Evolutionary conservation across 2,797 vertebrate species (phyloP), one percentile per base, ranked within the genome.

Genomic region (Psittacula derbiana): DNA sequence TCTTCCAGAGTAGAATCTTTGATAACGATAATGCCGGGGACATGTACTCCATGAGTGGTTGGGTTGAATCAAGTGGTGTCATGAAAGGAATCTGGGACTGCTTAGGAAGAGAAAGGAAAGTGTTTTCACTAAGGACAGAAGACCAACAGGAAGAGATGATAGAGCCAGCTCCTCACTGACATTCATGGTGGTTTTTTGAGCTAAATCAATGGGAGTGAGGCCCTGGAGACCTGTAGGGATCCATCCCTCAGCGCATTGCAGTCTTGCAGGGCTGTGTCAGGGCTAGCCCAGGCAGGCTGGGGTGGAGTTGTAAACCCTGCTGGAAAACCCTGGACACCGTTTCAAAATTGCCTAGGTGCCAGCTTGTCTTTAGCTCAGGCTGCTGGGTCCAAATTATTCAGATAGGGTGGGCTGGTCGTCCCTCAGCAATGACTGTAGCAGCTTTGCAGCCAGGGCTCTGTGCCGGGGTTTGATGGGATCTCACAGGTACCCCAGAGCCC

Each of bases 51-150:
- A 33, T 16, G 19, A 5, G 15, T 62, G 31, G 27, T 33, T 88
- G n/a, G 38, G 12, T 5, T 78, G 57, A 76, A 60, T 31, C 12
- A 31, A 41, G 21, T 20, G 41, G 15, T 73, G 17, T 25, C 41
- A 30, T 64, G 44, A 36, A 78, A 84, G 43, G 31, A 83, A n/a
- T 55, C 23, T 74, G 33, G 5, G 31, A 24, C 47, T 64, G 11
- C 28, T 80, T 60, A 78, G 52, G n/a, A 92, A 67, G 40, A 67
- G 28, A 88, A 81, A 87, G 53, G 19, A 80, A 33, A 80, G 31
- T 41, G 12, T 3, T 60, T 86, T 71, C 83, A 25, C 52, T 67
- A 27, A 41, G 36, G 8, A 17, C 24, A 18, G 38, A 41, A 46
- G 10, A 80, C 20, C 27, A 74, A 25, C 8, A 58, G 69, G 72